A percentile compares a stretch with the other conserved stretches of the same genome.
Evolutionary conservation across 2,113 vertebrate species (phyloP).

Genomic region (Aegotheles bennettii): DNA sequence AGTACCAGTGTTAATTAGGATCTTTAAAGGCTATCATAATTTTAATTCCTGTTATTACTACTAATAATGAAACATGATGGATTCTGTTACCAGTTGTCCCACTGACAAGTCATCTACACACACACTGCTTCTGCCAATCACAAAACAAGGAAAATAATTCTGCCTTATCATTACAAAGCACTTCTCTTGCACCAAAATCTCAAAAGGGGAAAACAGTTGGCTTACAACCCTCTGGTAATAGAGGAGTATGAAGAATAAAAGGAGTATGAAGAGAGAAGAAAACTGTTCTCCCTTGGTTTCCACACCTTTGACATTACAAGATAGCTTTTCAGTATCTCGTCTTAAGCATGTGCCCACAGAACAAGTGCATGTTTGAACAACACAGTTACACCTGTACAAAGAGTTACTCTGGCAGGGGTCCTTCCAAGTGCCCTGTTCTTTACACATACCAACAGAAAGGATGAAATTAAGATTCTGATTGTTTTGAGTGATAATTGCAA

Average conservation of each 20-base stretch:
- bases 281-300: neutral
- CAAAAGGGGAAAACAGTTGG: neutral
- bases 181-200: neutral
- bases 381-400: neutral
- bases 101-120: neutral
- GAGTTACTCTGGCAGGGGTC: neutral
- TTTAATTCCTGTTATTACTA: neutral
- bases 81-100: neutral
- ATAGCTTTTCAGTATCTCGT: neutral
- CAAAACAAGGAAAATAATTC: neutral
- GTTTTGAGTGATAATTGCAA: neutral
- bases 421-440: neutral
- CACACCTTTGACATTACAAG: neutral
- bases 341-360: neutral
- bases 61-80: neutral
- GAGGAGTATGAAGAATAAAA: too few relatives aligned
- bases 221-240: neutral
- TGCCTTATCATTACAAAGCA: neutral
- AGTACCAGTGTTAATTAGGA: neutral
- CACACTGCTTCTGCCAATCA: neutral
- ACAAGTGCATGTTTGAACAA: neutral
- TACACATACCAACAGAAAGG: rapidly evolving
- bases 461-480: neutral
- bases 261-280: neutral
- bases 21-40: neutral